Evolutionary conservation across 2,113 vertebrate species (phyloP), one percentile per base, ranked within the genome.

Genomic region (Oplegnathus fasciatus): DNA sequence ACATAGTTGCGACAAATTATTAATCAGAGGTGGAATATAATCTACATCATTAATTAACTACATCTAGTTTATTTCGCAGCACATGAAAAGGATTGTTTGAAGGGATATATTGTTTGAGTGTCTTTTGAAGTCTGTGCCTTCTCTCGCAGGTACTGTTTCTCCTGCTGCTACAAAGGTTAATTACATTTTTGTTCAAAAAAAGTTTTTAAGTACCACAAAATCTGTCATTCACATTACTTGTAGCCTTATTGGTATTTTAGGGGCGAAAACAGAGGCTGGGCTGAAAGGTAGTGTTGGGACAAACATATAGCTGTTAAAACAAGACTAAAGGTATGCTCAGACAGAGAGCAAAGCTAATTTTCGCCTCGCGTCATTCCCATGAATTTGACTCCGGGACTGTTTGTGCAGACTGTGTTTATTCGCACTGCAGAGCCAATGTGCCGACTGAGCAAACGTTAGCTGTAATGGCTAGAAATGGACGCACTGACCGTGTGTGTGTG

Each of bases 1-100:
- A 77, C 30, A 34, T 9, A 61, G 54, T 65, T 61, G 70, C 46
- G 30, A 66, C 71, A 80, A 81, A 82, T 80, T 58, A 85, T 83
- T 82, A 61, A 85, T 85, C 42, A 77, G 54, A 55, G 52, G 42
- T 71, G 34, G 34, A 80, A 80, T 73, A 77, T 80, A 82, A 82
- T 80, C 42, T 52, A 58, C 74, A 76, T 72, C 30, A 34, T 80
- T 85, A 83, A 87, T 80, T 86, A 77, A 80, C 65, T 61, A 20
- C 76, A 81, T 68, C 67, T 52, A 46, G n/a, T 62, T 75, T 77
- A 71, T 44, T 67, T 57, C 37, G 58, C 44, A 86, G 75, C 18
- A 75, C 72, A 70, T 86, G 26, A 75, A 80, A 81, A 80, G 18
- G 17, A 74, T 71, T 73, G 54, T 62, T 81, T 68, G 17, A 82